These are phyloP conservation scores for Calonectris borealis DNA, from an alignment of 2,113 vertebrate species.

Conservation along the genomic window DNA sequence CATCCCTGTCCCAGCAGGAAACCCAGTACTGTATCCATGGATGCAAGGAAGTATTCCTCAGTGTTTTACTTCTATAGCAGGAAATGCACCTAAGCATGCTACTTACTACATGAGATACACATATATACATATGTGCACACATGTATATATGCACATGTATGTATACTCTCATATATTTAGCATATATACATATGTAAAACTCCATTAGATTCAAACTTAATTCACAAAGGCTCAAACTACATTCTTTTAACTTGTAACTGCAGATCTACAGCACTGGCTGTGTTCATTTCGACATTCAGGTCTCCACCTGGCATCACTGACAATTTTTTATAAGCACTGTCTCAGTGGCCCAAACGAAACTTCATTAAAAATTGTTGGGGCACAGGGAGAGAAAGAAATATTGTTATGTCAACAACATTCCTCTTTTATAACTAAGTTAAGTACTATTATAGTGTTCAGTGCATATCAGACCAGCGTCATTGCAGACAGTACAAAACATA, in stretches of 20 bases:
- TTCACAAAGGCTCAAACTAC: neutral
- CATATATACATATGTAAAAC: neutral
- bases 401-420: neutral
- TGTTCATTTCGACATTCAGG: neutral
- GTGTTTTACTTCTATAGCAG: neutral
- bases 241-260: neutral
- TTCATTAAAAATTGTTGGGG: neutral
- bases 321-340: neutral
- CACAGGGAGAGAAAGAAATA: neutral
- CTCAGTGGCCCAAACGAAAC: neutral
- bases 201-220: neutral
- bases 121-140: accelerated
- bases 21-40: neutral
- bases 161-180: neutral
- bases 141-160: neutral
- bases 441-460: neutral
- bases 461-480: neutral
- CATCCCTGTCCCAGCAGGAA: neutral
- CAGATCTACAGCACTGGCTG: neutral
- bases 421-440: neutral
- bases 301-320: neutral
- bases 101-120: neutral
- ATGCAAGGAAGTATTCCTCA: neutral
- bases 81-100: neutral
- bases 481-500: neutral